Evolutionary conservation across 2,113 vertebrate species (phyloP).

Genomic region (Pipra filicauda): DNA sequence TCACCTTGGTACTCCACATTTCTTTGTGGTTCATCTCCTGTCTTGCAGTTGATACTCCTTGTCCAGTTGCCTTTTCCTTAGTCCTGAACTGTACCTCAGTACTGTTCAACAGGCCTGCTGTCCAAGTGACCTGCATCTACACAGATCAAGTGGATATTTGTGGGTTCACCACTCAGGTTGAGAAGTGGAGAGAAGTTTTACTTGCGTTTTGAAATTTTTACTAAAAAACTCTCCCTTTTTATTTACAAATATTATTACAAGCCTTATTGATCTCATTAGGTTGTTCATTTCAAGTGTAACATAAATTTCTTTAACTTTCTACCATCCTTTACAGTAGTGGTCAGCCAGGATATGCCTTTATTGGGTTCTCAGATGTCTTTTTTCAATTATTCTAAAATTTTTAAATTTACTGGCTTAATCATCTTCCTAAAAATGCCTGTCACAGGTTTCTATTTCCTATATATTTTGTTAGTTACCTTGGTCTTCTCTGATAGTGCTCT

Average conservation of each 20-base stretch:
- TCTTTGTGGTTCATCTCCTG: background rate
- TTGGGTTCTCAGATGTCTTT: background rate
- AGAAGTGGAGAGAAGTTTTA: background rate
- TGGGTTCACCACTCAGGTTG: background rate
- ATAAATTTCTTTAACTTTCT: background rate
- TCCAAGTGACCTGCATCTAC: background rate
- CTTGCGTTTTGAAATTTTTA: background rate
- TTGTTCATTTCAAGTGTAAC: background rate
- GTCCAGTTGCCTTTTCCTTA: background rate
- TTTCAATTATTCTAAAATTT: background rate
- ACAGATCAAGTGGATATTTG: background rate
- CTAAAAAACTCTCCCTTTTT: background rate
- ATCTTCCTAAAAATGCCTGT: background rate
- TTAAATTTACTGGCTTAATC: background rate
- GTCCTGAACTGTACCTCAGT: background rate
- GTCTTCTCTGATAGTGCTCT: background rate
- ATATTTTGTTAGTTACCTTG: background rate
- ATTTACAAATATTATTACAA: background rate
- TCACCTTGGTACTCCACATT: background rate
- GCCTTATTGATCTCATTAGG: background rate
- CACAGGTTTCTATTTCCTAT: background rate
- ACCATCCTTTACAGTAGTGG: background rate
- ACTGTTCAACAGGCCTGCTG: background rate
- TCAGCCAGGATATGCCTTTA: background rate
- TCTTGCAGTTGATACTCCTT: background rate